A percentile compares a stretch with the other conserved stretches of the same genome.
Evolutionary conservation across 53 echinoderm and acorn worm species (phyloP).

Genomic region (Stichopus horrens): DNA sequence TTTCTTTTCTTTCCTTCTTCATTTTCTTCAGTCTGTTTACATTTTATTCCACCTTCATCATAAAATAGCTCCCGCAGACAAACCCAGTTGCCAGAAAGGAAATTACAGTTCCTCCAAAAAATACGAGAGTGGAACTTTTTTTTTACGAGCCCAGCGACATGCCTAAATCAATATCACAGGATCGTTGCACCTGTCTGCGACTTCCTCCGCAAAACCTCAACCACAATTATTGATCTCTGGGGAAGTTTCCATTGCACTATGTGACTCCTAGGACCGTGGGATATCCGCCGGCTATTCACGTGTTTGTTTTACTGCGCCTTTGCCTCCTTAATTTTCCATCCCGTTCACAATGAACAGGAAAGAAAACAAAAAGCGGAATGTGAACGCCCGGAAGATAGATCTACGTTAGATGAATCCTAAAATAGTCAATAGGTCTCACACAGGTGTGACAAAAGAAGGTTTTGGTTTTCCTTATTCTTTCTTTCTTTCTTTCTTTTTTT

Average conservation of each 20-base stretch:
- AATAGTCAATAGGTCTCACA: background rate
- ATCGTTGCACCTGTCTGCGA: slow-evolving; percentile 33
- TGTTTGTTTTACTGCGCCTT: slow-evolving; percentile 26
- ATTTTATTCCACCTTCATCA: background rate
- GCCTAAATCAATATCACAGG: slow-evolving; percentile 22
- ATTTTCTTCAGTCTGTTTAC: background rate
- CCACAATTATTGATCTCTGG: slow-evolving; percentile 34
- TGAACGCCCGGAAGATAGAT: slow-evolving; percentile 15
- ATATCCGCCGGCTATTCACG: slow-evolving; percentile 10
- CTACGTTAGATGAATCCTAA: background rate
- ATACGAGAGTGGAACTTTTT: background rate
- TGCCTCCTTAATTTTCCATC: slow-evolving; percentile 35
- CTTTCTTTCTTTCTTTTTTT: too few species aligned
- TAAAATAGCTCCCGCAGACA: slow-evolving; percentile 15
- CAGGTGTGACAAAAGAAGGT: too few species aligned
- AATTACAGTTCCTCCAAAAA: slow-evolving; percentile 29
- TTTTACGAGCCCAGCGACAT: slow-evolving; percentile 21
- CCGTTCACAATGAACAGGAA: background rate
- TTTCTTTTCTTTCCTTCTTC: background rate
- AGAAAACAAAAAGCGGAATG: slow-evolving; percentile 11
- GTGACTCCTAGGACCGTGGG: slow-evolving; percentile 9
- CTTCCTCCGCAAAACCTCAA: slow-evolving; percentile 21
- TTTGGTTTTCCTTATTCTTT: too few species aligned
- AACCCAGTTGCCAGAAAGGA: slow-evolving; percentile 32
- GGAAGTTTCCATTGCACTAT: slow-evolving; percentile 38